Conservation (phyloP, 2,797 vertebrate species). For the Enteromius anoplus region DNA sequence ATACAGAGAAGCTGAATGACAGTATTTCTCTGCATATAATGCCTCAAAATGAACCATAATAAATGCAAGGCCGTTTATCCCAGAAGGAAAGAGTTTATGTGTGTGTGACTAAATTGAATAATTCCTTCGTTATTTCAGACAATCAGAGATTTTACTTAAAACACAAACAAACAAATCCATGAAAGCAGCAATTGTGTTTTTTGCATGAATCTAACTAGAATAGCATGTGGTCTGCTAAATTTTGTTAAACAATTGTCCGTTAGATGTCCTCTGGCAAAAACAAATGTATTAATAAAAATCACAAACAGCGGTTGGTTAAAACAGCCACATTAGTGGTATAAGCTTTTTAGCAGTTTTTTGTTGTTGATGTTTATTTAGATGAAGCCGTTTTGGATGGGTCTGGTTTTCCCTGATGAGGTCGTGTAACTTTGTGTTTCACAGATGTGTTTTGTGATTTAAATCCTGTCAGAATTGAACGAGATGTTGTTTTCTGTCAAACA, state of each 20-base stretch:
- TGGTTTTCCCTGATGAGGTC: not conserved
- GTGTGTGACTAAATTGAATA: constrained; percentile 13
- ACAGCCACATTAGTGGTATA: not conserved
- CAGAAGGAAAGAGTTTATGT: not conserved
- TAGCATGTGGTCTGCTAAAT: not conserved
- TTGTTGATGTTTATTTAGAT: not conserved
- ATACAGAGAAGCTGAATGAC: constrained; percentile 1
- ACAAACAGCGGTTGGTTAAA: not conserved
- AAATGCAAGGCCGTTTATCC: not conserved
- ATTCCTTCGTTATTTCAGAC: not conserved
- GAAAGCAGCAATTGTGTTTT: not conserved
- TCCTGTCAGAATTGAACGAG: not conserved
- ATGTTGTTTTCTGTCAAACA: not conserved
- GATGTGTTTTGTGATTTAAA: not conserved
- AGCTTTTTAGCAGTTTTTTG: not conserved
- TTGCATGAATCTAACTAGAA: constrained; percentile 1
- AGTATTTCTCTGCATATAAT: constrained; percentile 22
- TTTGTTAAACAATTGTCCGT: not conserved
- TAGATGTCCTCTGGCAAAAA: constrained; percentile 9
- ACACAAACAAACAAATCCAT: not conserved
- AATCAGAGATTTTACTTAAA: constrained; percentile 3
- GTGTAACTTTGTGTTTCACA: not conserved
- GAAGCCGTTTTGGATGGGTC: not conserved
- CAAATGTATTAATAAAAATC: not conserved
- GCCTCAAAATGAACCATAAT: not conserved